phyloP scores from a whole-genome alignment of 2,113 vertebrate species.

The Calcarius ornatus region DNA sequence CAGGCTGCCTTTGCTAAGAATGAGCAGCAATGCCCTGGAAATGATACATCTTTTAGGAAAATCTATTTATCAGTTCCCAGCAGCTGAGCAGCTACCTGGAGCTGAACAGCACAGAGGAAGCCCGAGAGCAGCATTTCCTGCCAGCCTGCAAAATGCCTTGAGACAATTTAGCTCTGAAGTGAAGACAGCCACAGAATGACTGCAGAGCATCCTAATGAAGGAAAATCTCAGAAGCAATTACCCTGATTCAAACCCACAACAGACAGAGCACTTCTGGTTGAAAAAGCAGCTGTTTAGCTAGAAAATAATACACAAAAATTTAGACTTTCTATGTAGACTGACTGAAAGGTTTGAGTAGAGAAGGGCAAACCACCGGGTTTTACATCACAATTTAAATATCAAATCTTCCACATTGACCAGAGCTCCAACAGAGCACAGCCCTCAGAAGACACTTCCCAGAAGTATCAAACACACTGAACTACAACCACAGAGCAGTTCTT shows the following conservation, averaged over 20 bases:
- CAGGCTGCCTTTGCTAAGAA: neutral
- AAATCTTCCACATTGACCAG: too few species aligned
- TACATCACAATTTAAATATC: too few species aligned
- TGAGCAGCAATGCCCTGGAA: neutral
- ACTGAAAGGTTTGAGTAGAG: neutral
- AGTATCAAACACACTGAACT: neutral
- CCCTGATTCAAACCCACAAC: neutral
- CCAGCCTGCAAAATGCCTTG: neutral
- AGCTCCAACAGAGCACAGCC: neutral
- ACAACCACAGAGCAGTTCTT: neutral
- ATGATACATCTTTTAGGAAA: neutral
- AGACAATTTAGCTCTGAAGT: neutral
- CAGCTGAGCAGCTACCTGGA: neutral
- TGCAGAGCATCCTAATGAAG: neutral
- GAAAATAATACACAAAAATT: neutral
- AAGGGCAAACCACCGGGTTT: accelerated
- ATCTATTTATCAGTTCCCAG: neutral
- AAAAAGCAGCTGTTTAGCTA: neutral
- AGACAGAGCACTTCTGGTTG: neutral
- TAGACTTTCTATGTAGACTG: neutral
- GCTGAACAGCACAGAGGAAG: neutral
- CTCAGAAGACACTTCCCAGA: neutral
- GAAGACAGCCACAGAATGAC: neutral
- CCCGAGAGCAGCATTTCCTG: neutral
- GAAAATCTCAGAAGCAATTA: neutral